Base-by-base conservation (phyloP, 2,888 invertebrate species). In the Petrolisthes manimaculis region DNA sequence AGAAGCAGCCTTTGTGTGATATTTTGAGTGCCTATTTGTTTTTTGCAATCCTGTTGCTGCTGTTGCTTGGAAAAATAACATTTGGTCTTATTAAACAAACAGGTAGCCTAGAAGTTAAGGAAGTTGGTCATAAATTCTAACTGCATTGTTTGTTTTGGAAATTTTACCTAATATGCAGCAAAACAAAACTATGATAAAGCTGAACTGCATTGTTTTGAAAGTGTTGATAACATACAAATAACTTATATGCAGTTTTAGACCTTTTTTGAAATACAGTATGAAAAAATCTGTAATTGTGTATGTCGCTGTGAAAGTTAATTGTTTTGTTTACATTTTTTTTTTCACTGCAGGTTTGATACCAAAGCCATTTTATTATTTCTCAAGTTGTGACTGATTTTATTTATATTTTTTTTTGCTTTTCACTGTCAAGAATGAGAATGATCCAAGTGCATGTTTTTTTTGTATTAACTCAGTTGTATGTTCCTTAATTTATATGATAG, bases 21-120 rank as follows among this genome's bases (percentile, higher is more conserved):
- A 86, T 83, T 86, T 86, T 86, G 86, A 86, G 86, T 86, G 86
- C 86, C 86, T 86, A 82, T 77, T 81, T 86, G 69, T 24, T 83
- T 9, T 53, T 67, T 5, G 21, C 54, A 61, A 61, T n/a, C 71
- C 14, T 37, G n/a, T 81, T 77, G 79, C 78, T 86, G 81, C 80
- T 74, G 55, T 56, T 78, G 51, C 53, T 53, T n/a, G 54, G 21
- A 55, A 24, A 53, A n/a, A 37, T 24, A 53, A 53, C 51, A 51
- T 61, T 24, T 77, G 84, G 77, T 84, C 84, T 78, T 84, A 21
- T 74, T 74, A 24, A 12, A 14, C 9, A 24, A 37, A 37, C 37
- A 37, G 37, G 37, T 37, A 37, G 37, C 37, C 37, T 37, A 37
- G 37, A 37, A 37, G 37, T 37, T 37, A 37, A 37, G 37, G 37